Percentiles rank a stretch among this genome's conserved stretches.
Conservation (phyloP, 1,140 invertebrate species). For the Aphelinus atriplicis region DNA sequence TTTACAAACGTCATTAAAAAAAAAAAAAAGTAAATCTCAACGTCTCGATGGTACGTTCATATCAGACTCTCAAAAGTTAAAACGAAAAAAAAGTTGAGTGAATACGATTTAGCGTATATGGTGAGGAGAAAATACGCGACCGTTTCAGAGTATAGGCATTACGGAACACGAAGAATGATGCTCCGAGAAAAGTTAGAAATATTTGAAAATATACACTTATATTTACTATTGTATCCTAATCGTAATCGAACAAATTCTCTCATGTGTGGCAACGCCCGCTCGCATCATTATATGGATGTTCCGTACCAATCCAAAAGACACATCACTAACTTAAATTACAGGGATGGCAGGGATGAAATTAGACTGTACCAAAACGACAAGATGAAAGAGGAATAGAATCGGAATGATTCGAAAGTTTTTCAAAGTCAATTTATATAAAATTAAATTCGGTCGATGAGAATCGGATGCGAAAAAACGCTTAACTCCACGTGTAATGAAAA, state of each 20-base stretch:
- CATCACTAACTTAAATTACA: slow-evolving; percentile 16
- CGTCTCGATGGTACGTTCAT: slow-evolving; percentile 29
- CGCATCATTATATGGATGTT: slow-evolving; percentile 29
- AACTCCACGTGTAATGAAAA: not conserved
- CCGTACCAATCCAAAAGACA: slow-evolving; percentile 37
- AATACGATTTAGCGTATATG: too few species aligned
- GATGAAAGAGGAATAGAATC: not conserved
- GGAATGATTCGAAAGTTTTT: not conserved
- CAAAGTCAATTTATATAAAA: slow-evolving; percentile 20
- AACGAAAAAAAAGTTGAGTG: not conserved
- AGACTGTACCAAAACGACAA: slow-evolving; percentile 21
- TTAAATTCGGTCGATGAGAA: slow-evolving; percentile 1
- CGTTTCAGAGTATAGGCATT: too few species aligned
- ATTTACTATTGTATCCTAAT: slow-evolving; percentile 34
- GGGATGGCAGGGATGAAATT: slow-evolving; percentile 4
- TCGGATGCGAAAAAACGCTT: not conserved
- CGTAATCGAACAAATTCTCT: slow-evolving; percentile 27
- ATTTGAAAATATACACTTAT: slow-evolving; percentile 19
- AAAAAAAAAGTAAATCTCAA: slow-evolving; percentile 20
- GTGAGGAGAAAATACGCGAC: too few species aligned
- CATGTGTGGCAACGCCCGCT: slow-evolving; percentile 11
- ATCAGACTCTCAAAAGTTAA: slow-evolving; percentile 23
- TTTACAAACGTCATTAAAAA: slow-evolving; percentile 28
- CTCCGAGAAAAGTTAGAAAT: not conserved
- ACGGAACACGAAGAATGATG: not conserved